Base-by-base conservation (phyloP, 1,140 invertebrate species). In the Stenopsyche tienmushanensis region DNA sequence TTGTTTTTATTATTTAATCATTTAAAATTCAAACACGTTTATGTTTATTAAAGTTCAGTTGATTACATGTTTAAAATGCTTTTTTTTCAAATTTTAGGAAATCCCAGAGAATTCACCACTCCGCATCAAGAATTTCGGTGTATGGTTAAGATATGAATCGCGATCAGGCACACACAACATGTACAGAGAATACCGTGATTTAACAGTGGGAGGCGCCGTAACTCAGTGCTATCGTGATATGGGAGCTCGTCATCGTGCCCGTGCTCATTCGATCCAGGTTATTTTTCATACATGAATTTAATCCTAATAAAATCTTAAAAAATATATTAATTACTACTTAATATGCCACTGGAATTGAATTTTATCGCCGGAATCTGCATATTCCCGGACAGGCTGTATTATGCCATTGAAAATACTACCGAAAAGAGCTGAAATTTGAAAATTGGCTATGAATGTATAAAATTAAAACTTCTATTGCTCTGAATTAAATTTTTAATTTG, bases 211-310 rank as follows among this genome's bases (percentile, higher is more conserved):
- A 54, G 94, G 91, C 60, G 98, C 97, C 50, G 96, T 99, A 2
- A 99, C 97, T 20, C 94, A 98, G 77, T 98, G 96, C 81, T 99
- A 99, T 81, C 86, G 96, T 67, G 98, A 99, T 77, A 99, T 99
- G 98, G 98, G 96, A 66, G 97, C 97, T 41, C 86, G 96, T 72
- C 98, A 99, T 84, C 88, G 97, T 78, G 97, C 98, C 45, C 85
- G 97, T 66, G 95, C 97, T 58, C 95, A 98, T 76, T 93, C 95
- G 3, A 99, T 99, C 72, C 90, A 92, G 80, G 88, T 89, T 80
- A 34, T 2, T 47, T 15, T 53, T 24, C 21, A n/a, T n/a, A n/a
- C n/a, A n/a, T n/a, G n/a, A n/a, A n/a, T n/a, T n/a, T n/a, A n/a
- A n/a, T n/a, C n/a, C n/a, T n/a, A n/a, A n/a, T n/a, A n/a, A n/a